phyloP scores from a whole-genome alignment of 2,888 invertebrate genomes.

The Pherbina coryleti region DNA sequence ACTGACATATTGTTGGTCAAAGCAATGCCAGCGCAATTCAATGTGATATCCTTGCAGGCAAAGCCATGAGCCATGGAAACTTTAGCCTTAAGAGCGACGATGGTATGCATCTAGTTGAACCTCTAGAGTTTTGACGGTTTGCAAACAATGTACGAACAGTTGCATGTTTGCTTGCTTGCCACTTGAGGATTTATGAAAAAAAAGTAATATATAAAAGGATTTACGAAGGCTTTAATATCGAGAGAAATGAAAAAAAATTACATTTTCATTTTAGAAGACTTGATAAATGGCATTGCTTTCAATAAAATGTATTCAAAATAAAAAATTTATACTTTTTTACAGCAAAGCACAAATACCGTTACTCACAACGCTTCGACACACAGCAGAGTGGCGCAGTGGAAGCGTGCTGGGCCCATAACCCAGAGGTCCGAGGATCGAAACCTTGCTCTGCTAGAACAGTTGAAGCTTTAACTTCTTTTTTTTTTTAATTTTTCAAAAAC shows the following conservation, averaged over 20 bases:
- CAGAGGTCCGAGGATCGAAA: slow-evolving; percentile 71
- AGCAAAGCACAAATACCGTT: no score
- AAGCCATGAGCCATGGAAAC: slow-evolving; percentile 63
- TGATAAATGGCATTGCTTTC: no score
- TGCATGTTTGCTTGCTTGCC: slow-evolving; percentile 65
- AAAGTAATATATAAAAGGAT: no score
- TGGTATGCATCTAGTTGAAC: slow-evolving; percentile 66
- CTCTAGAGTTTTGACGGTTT: slow-evolving; percentile 65
- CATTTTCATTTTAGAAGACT: no score
- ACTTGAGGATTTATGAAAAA: no score
- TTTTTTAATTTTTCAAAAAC: no score
- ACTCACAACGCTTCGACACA: no score
- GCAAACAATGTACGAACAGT: slow-evolving; percentile 69
- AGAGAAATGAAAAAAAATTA: no score
- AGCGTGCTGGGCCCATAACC: slow-evolving; percentile 85
- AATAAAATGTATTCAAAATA: no score
- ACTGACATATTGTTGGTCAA: slow-evolving; percentile 76
- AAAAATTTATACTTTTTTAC: no score
- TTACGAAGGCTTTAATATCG: no score
- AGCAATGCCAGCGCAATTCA: slow-evolving; percentile 80
- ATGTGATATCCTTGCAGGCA: slow-evolving; percentile 73
- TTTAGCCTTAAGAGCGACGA: slow-evolving; percentile 67
- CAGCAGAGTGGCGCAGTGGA: slow-evolving; percentile 86
- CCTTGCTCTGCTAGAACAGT: slow-evolving; percentile 70
- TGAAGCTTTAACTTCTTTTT: no score